These are phyloP conservation scores for Asobara japonica DNA, from an alignment of 1,140 invertebrate species.

Conservation along the genomic window DNA sequence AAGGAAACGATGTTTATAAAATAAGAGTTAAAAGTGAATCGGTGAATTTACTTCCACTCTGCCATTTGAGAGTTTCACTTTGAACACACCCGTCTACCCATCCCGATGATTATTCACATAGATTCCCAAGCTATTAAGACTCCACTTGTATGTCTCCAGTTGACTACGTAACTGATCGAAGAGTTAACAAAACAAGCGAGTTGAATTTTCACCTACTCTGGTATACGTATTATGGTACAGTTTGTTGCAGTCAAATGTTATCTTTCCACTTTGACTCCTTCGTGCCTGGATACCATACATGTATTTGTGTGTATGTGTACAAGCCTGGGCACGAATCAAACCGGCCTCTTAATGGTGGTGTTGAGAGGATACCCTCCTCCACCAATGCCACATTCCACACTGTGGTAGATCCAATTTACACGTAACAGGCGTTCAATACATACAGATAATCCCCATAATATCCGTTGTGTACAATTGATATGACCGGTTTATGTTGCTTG, in stretches of 20 bases:
- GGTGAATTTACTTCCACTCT: not conserved
- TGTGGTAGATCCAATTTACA: constrained; percentile 20
- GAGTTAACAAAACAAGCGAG: not conserved
- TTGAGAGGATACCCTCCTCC: constrained; percentile 22
- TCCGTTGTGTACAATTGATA: not conserved
- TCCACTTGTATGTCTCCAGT: not conserved
- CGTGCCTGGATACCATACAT: not conserved
- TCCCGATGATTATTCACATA: not conserved
- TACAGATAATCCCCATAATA: not conserved
- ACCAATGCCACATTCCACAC: constrained; percentile 37
- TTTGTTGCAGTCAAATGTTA: not conserved
- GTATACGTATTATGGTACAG: not conserved
- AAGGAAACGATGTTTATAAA: not conserved
- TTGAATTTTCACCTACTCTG: not conserved
- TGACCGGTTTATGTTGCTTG: not conserved
- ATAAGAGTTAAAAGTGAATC: not conserved
- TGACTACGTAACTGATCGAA: not conserved
- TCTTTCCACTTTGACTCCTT: not conserved
- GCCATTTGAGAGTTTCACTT: constrained; percentile 5
- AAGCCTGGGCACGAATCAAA: not conserved
- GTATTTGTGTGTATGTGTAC: not conserved
- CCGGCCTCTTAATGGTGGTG: constrained; percentile 4
- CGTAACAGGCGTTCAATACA: not conserved
- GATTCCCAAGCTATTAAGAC: not conserved
- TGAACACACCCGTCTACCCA: not conserved